These are phyloP conservation scores for Nannobrachium achirus DNA, from an alignment of 2,113 vertebrate genomes.

Conservation along the genomic window DNA sequence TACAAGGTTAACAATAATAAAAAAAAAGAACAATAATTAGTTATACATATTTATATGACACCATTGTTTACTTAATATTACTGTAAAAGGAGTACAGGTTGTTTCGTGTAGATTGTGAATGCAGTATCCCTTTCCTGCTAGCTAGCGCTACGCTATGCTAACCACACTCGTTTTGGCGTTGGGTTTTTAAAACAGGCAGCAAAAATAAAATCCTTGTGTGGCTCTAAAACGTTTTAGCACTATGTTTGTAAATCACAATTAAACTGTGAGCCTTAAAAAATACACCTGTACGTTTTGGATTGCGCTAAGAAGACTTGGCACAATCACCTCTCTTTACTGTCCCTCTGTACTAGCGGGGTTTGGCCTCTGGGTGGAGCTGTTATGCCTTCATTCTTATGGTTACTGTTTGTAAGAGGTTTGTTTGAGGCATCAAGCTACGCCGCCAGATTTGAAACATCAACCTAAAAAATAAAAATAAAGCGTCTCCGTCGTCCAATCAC, in stretches of 20 bases:
- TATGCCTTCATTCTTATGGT: not conserved
- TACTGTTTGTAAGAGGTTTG: not conserved
- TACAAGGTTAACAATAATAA: conserved; percentile 71
- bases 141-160: conserved; percentile 23
- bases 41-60: conserved; percentile 80
- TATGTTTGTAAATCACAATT: conserved; percentile 7
- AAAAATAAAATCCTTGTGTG: not conserved
- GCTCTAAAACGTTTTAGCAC: not conserved
- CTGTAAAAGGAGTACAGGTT: conserved; percentile 68
- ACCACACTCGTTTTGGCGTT: conserved; percentile 1
- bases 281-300: conserved; percentile 6
- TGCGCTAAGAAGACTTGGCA: not conserved
- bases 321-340: not conserved
- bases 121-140: conserved; percentile 74
- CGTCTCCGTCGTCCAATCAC: conserved; percentile 1
- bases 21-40: conserved; percentile 73
- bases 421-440: not conserved
- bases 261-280: not conserved
- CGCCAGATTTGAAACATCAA: conserved; percentile 1
- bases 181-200: conserved; percentile 9
- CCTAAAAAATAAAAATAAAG: too few species aligned
- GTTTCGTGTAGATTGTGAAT: conserved; percentile 46
- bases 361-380: conserved; percentile 48
- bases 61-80: conserved; percentile 72
- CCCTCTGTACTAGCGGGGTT: conserved; percentile 33